Conservation (phyloP, 2,113 vertebrate species). For the Felis catus region F.catus_Fca126_mat1.0 CM031415.1:9043001-9043500, state of each 20-base stretch:
- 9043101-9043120: neutral
- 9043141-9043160: neutral
- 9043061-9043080: neutral
- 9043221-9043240: neutral
- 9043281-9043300: conserved; percentile 28
- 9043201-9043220: neutral
- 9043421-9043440: neutral
- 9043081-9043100: neutral
- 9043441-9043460: neutral
- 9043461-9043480: neutral
- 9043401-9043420: neutral
- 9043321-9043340: too few relatives aligned
- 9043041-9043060: neutral
- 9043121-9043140: neutral
- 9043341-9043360: conserved; percentile 23
- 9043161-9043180: neutral
- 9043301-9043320: neutral
- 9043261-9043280: neutral
- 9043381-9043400: neutral
- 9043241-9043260: neutral
- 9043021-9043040: neutral
- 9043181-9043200: neutral
- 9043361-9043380: neutral
- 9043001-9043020: neutral
- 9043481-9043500: conserved; percentile 33